Percentiles rank a stretch among this genome's conserved stretches.
These are phyloP conservation scores for Aurelia aurita complex sp. Pacific DNA, from an alignment of 30 jellyfish, hydroid and myxozoan genomes.

Conservation along the genomic window DNA sequence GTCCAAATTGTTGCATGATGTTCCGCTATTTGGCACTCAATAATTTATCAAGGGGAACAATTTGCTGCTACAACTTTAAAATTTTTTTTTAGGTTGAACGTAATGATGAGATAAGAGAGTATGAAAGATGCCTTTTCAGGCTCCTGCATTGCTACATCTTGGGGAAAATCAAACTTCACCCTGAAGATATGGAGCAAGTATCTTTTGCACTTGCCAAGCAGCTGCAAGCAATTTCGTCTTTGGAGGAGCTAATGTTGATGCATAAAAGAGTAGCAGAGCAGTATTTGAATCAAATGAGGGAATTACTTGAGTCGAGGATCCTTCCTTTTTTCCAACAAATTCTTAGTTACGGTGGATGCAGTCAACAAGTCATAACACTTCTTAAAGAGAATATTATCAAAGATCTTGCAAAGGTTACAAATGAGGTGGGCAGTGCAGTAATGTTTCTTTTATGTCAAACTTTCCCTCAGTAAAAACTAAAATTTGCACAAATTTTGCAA, in stretches of 20 bases:
- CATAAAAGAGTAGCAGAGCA: constrained; percentile 74
- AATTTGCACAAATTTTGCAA: too few species aligned
- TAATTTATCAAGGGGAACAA: too few species aligned
- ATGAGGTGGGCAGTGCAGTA: constrained; percentile 47
- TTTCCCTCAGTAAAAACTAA: too few species aligned
- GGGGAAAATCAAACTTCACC: constrained; percentile 67
- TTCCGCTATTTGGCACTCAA: too few species aligned
- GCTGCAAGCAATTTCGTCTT: constrained; percentile 43
- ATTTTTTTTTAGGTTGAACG: constrained; percentile 38
- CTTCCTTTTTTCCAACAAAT: constrained; percentile 55
- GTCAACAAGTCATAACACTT: constrained; percentile 26
- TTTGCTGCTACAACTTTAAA: too few species aligned
- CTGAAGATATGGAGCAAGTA: constrained; percentile 72
- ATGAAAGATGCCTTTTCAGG: constrained; percentile 76
- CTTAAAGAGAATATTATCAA: constrained; percentile 37
- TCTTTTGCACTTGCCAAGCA: constrained; percentile 61
- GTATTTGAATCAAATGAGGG: constrained; percentile 65
- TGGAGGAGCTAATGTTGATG: constrained; percentile 68
- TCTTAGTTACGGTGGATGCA: constrained; percentile 24
- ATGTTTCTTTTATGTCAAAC: too few species aligned
- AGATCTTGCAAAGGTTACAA: constrained; percentile 52
- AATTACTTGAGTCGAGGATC: constrained; percentile 64
- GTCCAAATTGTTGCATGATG: too few species aligned
- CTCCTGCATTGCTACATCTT: constrained; percentile 88
- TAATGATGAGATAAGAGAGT: constrained; percentile 42